Evolutionary conservation across 2,113 vertebrate species (phyloP), one percentile per base, ranked within the genome.

Genomic region (Bufo gargarizans): DNA sequence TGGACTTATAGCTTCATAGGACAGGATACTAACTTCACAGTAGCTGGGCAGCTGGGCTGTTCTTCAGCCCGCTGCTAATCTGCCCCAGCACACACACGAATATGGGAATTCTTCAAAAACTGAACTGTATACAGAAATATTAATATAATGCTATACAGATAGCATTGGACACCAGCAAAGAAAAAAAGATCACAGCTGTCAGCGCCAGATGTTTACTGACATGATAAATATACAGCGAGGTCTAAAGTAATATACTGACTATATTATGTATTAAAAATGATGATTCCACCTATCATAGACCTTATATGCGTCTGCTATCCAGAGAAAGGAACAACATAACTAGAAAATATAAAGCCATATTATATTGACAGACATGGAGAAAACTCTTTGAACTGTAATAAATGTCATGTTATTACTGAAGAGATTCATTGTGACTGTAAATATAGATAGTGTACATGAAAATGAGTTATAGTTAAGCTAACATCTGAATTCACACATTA

Each of bases 111-210:
- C 19, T 58, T n/a, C 19, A 79, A n/a, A n/a, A 82, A 50, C 16
- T 67, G 43, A 47, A 82, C 50, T 49, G n/a, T 67, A 49, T 82
- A 7, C 22, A 82, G 14, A 19, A 82, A 49, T 8, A 63, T 82
- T 61, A 19, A 50, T 59, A 49, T 82, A 19, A 82, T 16, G 45
- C 45, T 65, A 20, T 50, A 45, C 81, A 82, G 59, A 82, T 82
- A 61, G 59, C 4, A 45, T 13, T n/a, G 81, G 59, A 82, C 59
- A 82, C 45, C 61, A n/a, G 59, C 45, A 82, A 82, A n/a, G 63
- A 17, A 14, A 53, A 53, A 50, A 22, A 22, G 19, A 79, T 67
- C 45, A 13, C 11, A 82, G 61, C 11, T 11, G n/a, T 82, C 45
- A 50, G 45, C 33, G 50, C 61, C 61, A 67, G 59, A 82, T 67